These are phyloP conservation scores for Lithobates sylvaticus DNA, from an alignment of 2,797 vertebrate species.

Conservation along the genomic window DNA sequence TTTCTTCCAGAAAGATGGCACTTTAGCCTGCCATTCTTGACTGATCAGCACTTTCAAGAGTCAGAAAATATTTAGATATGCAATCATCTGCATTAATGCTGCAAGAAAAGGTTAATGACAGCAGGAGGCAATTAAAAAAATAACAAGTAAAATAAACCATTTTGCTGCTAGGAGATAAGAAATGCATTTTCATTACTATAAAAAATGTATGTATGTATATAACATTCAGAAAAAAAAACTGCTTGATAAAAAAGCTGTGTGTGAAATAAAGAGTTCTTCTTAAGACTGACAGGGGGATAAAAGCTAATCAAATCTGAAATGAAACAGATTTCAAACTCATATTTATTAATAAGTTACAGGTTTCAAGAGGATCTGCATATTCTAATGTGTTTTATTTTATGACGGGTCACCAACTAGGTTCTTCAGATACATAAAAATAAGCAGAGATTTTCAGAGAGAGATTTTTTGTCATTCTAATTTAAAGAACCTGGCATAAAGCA, in stretches of 20 bases:
- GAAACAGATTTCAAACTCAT: conserved; percentile 32
- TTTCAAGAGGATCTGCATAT: conserved; percentile 22
- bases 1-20: neutral
- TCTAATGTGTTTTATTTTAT: neutral
- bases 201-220: conserved; percentile 10
- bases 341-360: conserved; percentile 22
- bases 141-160: neutral
- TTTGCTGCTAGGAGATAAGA: neutral
- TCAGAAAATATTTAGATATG: conserved; percentile 40
- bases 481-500: too few relatives aligned
- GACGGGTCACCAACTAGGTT: neutral
- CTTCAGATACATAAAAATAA: neutral
- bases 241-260: neutral
- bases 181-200: neutral
- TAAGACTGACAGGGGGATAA: conserved; percentile 35
- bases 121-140: neutral
- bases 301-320: conserved; percentile 25
- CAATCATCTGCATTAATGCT: conserved; percentile 21
- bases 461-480: too few relatives aligned
- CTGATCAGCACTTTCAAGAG: conserved; percentile 47
- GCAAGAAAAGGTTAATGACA: conserved; percentile 8
- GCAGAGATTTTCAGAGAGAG: neutral
- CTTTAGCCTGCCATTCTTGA: conserved; percentile 9
- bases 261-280: too few relatives aligned
- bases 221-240: neutral